phyloP scores from a whole-genome alignment of 2,888 invertebrate genomes.

The Lamellibrachia columna region DNA sequence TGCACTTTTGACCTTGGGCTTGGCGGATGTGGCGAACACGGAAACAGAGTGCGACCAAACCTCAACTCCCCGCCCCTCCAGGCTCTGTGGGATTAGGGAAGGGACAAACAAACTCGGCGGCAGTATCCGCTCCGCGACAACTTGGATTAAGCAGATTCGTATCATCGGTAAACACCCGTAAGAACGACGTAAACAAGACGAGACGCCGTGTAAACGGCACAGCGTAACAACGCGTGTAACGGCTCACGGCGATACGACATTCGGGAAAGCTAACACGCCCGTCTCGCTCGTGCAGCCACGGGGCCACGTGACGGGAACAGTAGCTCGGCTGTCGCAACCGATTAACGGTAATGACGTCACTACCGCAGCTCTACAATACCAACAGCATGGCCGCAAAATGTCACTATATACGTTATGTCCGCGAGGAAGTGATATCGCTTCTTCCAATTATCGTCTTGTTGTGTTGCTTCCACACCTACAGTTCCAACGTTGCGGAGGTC shows the following conservation, averaged over 20 bases:
- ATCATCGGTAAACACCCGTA: constrained; percentile 3
- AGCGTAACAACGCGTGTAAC: background rate
- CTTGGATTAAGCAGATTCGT: background rate
- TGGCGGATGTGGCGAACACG: background rate
- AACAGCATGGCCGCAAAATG: background rate
- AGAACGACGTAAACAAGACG: background rate
- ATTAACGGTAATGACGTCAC: background rate
- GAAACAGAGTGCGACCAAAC: background rate
- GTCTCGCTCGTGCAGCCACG: background rate
- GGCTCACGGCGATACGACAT: background rate
- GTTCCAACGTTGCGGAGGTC: no score
- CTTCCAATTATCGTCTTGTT: background rate
- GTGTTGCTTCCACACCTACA: background rate
- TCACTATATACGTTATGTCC: no score
- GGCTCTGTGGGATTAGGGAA: background rate
- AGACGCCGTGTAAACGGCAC: background rate
- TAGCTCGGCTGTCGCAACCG: background rate
- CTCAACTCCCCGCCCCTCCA: background rate
- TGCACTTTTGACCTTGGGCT: constrained; percentile 13
- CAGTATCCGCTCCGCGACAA: background rate
- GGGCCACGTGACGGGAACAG: background rate
- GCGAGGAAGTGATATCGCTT: no score
- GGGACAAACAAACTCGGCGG: background rate
- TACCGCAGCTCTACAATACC: background rate
- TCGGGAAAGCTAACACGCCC: background rate